Evolutionary conservation across 2,113 vertebrate species (phyloP).

Genomic region (Taurulus bubalis): DNA sequence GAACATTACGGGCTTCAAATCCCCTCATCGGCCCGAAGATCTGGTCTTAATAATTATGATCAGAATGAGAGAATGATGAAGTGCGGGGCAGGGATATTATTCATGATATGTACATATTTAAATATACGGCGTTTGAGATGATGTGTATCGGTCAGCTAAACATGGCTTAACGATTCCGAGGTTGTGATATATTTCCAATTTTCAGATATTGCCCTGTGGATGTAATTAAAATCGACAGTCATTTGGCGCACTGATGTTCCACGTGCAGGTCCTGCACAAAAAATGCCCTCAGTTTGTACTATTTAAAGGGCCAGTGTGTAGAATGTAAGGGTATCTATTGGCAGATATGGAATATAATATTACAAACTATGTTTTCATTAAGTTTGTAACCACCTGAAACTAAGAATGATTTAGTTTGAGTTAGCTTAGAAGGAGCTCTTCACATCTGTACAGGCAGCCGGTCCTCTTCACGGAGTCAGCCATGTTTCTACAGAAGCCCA

Average conservation of each 20-base stretch:
- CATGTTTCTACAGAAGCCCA: too few species aligned
- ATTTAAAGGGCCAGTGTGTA: background rate
- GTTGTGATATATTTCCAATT: slow-evolving; percentile 32
- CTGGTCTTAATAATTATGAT: slow-evolving; percentile 37
- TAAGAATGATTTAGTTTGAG: background rate
- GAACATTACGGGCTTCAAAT: slow-evolving; percentile 34
- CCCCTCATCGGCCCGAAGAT: slow-evolving; percentile 34
- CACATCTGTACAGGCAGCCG: too few species aligned
- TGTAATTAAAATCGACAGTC: slow-evolving; percentile 52
- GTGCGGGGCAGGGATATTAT: slow-evolving; percentile 36
- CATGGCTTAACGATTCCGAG: slow-evolving; percentile 23
- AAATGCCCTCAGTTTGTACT: background rate
- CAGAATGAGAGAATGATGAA: slow-evolving; percentile 42
- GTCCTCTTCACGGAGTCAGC: too few species aligned
- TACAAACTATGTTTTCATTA: background rate
- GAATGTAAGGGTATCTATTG: background rate
- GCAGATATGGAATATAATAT: background rate
- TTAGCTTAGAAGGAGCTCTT: background rate
- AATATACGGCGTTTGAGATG: slow-evolving; percentile 40
- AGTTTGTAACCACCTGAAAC: background rate
- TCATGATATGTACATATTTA: slow-evolving; percentile 71
- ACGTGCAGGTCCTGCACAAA: background rate
- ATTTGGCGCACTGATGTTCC: slow-evolving; percentile 27
- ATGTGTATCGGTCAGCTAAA: slow-evolving; percentile 32
- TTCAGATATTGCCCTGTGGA: slow-evolving; percentile 42